phyloP scores from a whole-genome alignment of 2,113 vertebrate genomes.

The Triplophysa siluroides region DNA sequence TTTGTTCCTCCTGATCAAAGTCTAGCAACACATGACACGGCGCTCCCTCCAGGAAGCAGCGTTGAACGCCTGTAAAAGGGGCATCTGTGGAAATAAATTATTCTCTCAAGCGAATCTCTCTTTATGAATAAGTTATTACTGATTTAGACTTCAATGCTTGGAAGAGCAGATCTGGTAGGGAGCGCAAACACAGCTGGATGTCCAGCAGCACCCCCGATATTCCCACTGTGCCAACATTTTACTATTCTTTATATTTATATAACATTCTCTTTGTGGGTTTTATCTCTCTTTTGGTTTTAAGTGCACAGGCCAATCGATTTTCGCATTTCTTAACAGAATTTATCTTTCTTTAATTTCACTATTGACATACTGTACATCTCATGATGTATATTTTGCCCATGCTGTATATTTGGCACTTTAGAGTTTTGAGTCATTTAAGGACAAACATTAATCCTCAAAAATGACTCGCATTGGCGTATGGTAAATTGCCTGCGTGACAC shows the following conservation, averaged over 20 bases:
- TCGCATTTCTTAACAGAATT: no score
- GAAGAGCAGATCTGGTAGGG: constrained; percentile 52
- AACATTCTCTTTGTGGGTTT: neutral
- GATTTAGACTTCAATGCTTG: constrained; percentile 68
- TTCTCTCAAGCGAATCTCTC: constrained; percentile 75
- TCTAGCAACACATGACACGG: constrained; percentile 63
- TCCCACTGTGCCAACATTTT: neutral
- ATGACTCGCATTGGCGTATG: constrained; percentile 42
- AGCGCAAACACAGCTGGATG: constrained; percentile 52
- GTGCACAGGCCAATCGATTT: no score
- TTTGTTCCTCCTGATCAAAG: constrained; percentile 75
- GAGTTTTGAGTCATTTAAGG: constrained; percentile 58
- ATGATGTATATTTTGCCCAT: neutral
- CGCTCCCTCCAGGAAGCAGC: constrained; percentile 65
- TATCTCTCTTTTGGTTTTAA: neutral
- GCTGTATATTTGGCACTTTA: constrained; percentile 41
- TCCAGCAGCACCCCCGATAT: constrained; percentile 21
- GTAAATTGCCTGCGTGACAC: constrained; percentile 58
- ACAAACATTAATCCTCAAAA: constrained; percentile 48
- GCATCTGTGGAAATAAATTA: constrained; percentile 73
- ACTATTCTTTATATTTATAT: neutral
- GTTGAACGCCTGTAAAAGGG: constrained; percentile 67
- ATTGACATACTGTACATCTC: constrained; percentile 24
- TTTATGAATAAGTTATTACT: constrained; percentile 76
- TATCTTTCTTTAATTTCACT: constrained; percentile 37